Conservation (phyloP, 2,113 vertebrate genomes). For the Dermatemys mawii region DNA sequence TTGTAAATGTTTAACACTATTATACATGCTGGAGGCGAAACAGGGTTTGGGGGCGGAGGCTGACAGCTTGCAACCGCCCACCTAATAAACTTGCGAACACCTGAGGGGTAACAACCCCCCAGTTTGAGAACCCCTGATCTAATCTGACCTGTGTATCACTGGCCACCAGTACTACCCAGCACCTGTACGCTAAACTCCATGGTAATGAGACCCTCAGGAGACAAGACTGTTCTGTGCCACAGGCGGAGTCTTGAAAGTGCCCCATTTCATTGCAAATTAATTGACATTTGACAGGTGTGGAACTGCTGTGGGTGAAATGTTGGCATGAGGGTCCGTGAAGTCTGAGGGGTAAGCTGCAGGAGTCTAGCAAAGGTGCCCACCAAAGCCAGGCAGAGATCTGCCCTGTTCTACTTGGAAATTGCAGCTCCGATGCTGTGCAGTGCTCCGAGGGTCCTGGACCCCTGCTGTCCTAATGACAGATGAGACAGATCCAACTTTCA, state of each 20-base stretch:
- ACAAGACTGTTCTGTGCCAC: background rate
- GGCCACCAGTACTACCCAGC: background rate
- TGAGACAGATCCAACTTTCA: background rate
- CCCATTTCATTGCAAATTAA: background rate
- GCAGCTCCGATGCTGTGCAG: background rate
- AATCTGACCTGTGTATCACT: background rate
- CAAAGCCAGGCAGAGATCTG: background rate
- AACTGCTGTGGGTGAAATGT: background rate
- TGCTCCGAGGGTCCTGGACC: background rate
- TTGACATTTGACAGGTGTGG: rapidly evolving
- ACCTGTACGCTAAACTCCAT: background rate
- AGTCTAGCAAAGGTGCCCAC: background rate
- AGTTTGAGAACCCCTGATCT: no score
- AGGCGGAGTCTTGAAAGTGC: background rate
- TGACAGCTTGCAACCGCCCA: no score
- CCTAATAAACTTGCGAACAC: no score
- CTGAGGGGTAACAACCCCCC: no score
- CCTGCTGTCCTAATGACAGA: background rate
- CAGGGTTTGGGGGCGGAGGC: no score
- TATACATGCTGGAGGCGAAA: no score
- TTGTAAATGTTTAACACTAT: no score
- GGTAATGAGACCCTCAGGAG: background rate
- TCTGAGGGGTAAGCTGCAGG: background rate
- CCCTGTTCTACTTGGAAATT: rapidly evolving
- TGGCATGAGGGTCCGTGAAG: background rate